Conservation (phyloP, 1,140 invertebrate genomes). For the Physella acuta region DNA sequence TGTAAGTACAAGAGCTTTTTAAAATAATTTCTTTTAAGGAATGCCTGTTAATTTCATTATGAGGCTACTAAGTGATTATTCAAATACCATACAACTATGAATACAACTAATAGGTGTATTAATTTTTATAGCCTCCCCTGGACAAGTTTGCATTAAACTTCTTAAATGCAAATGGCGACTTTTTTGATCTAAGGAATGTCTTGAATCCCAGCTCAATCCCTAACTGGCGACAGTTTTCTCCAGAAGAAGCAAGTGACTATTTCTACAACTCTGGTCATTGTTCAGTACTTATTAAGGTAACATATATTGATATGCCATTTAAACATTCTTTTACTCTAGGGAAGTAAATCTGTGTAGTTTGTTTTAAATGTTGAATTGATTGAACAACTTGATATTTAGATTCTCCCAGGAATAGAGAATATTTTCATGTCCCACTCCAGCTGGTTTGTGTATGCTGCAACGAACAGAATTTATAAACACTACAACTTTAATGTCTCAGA, state of each 20-base stretch:
- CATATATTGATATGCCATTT: no score
- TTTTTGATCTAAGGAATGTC: constrained; percentile 44
- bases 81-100: not conserved
- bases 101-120: not conserved
- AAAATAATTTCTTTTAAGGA: not conserved
- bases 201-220: constrained; percentile 35
- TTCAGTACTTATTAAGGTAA: constrained; percentile 52
- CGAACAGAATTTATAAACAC: constrained; percentile 57
- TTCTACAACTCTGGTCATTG: constrained; percentile 41
- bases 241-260: constrained; percentile 34
- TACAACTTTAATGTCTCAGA: constrained; percentile 56
- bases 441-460: constrained; percentile 56
- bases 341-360: not conserved
- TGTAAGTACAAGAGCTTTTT: constrained; percentile 26
- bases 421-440: constrained; percentile 57
- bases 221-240: constrained; percentile 42
- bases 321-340: no score
- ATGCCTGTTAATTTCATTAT: not conserved
- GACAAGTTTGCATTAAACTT: constrained; percentile 51
- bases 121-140: constrained; percentile 24
- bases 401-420: constrained; percentile 51
- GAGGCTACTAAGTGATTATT: not conserved
- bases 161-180: constrained; percentile 51
- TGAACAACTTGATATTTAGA: constrained; percentile 33
- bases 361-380: not conserved